Evolutionary conservation across 2,888 invertebrate species (phyloP).

Genomic region (Odontocolon sp.): DNA sequence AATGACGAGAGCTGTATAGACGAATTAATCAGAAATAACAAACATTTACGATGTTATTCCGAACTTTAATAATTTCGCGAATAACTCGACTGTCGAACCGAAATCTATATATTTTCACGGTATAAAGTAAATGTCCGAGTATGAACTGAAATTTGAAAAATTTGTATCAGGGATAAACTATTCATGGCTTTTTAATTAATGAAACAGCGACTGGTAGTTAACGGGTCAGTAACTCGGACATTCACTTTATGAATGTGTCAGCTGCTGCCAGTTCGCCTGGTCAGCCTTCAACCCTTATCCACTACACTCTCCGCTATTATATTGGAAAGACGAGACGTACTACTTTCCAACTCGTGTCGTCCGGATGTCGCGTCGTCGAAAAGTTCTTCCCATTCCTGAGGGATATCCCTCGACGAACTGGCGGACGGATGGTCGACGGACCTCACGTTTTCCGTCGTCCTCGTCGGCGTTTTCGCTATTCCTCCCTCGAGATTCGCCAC

Average conservation of each 20-base stretch:
- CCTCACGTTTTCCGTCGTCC: conserved; percentile 5
- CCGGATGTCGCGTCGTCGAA: conserved; percentile 51
- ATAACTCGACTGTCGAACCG: too few relatives aligned
- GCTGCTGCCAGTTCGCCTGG: conserved; percentile 6
- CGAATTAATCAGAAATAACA: too few relatives aligned
- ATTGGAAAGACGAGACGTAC: conserved; percentile 46
- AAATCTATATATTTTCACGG: too few relatives aligned
- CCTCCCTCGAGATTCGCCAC: conserved; percentile 51
- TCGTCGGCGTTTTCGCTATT: conserved; percentile 50
- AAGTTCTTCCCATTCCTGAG: conserved; percentile 44
- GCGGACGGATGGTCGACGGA: conserved; percentile 1
- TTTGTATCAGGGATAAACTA: too few relatives aligned
- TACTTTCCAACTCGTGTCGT: conserved; percentile 58
- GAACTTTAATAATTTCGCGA: too few relatives aligned
- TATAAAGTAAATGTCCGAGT: too few relatives aligned
- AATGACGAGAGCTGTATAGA: too few relatives aligned
- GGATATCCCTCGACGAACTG: conserved; percentile 21
- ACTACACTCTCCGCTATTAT: conserved; percentile 27
- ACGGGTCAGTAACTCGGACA: too few relatives aligned
- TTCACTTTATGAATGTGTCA: not conserved
- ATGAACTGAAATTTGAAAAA: too few relatives aligned
- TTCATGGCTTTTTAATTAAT: too few relatives aligned
- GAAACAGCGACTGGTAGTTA: too few relatives aligned
- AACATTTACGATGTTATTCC: too few relatives aligned
- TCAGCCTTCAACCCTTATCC: conserved; percentile 39